These are phyloP conservation scores for Oenanthe oenanthe DNA, from an alignment of 2,113 vertebrate species.

Conservation along the genomic window DNA sequence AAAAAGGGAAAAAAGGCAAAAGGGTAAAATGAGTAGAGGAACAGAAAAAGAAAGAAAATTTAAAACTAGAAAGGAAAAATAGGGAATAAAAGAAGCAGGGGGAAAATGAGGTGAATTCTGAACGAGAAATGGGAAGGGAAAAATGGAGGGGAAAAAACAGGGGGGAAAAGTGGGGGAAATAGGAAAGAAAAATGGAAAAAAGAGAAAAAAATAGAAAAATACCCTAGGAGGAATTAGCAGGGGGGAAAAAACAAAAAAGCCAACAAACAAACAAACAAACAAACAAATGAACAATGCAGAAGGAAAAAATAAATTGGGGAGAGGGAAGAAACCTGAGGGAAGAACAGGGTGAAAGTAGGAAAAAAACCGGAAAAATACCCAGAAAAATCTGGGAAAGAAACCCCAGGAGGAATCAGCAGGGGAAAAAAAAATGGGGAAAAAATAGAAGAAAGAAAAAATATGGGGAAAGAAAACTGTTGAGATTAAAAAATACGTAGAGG, in stretches of 20 bases:
- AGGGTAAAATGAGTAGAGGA: background rate
- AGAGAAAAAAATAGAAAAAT: background rate
- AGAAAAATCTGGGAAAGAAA: background rate
- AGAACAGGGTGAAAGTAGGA: accelerated
- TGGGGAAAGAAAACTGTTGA: background rate
- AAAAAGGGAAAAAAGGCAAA: background rate
- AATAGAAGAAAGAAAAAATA: accelerated
- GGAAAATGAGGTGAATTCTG: too few relatives aligned
- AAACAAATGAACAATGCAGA: background rate
- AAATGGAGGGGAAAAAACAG: background rate
- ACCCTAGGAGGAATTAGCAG: background rate
- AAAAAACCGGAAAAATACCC: accelerated
- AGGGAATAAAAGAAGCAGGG: too few relatives aligned
- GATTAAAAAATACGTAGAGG: background rate
- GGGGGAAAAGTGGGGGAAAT: background rate
- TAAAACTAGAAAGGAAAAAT: too few relatives aligned
- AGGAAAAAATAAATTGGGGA: background rate
- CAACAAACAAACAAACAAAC: accelerated
- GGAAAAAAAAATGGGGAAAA: accelerated
- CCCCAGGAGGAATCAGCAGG: background rate
- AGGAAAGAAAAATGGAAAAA: background rate
- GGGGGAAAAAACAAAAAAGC: accelerated
- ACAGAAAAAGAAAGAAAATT: background rate
- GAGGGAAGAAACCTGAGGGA: background rate
- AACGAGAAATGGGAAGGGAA: background rate